Conservation (phyloP, 2,797 vertebrate species). For the Oceanodroma leucorhoa region DNA sequence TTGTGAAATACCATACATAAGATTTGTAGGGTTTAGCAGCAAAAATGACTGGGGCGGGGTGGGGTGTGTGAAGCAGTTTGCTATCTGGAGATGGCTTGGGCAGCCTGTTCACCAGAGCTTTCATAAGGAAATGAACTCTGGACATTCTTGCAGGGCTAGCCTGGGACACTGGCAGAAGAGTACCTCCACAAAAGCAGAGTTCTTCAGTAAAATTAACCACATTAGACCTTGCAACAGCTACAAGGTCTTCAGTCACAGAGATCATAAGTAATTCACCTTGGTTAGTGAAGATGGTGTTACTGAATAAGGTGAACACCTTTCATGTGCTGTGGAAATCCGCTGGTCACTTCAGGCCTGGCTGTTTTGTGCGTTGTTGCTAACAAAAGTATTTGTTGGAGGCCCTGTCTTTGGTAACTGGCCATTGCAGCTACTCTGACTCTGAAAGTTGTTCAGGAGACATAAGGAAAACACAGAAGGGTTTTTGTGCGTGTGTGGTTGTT, state of each 20-base stretch:
- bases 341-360: neutral
- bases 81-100: neutral
- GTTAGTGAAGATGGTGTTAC: neutral
- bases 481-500: neutral
- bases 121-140: neutral
- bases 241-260: neutral
- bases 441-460: neutral
- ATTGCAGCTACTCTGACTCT: neutral
- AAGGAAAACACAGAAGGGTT: rapidly evolving
- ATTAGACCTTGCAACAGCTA: neutral
- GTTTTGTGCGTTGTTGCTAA: neutral
- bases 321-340: neutral
- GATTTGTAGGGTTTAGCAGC: neutral
- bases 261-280: neutral
- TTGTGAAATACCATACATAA: neutral
- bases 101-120: neutral
- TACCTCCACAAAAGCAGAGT: neutral
- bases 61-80: neutral
- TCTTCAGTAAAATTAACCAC: neutral
- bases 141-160: neutral
- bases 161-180: neutral
- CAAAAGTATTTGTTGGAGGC: neutral
- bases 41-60: neutral
- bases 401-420: neutral
- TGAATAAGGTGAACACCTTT: neutral